A percentile compares a stretch with the other conserved stretches of the same genome.
Conservation (phyloP, 2,888 invertebrate species). For the Craniophora ligustri region DNA sequence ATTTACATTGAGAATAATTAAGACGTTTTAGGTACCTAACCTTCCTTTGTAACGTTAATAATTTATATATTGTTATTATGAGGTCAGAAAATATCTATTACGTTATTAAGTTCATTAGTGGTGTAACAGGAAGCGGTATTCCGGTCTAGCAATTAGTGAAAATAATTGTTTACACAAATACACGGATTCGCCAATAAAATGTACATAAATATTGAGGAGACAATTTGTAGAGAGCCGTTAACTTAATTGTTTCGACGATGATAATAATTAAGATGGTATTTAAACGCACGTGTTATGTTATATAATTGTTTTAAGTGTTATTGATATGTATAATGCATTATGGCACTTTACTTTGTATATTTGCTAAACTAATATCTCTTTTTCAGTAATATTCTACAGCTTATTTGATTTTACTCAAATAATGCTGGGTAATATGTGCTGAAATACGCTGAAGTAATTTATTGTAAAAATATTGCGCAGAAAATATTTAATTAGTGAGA, state of each 20-base stretch:
- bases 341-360: constrained; percentile 10
- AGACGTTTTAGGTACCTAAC: constrained; percentile 42
- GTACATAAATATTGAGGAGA: constrained; percentile 76
- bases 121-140: constrained; percentile 73
- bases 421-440: too few species aligned
- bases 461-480: too few species aligned
- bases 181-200: constrained; percentile 75
- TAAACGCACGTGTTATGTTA: constrained; percentile 33
- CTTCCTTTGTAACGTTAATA: constrained; percentile 59
- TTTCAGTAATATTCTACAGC: too few species aligned
- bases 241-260: constrained; percentile 75
- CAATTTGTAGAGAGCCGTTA: constrained; percentile 79
- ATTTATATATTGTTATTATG: constrained; percentile 71
- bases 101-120: constrained; percentile 85
- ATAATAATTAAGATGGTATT: constrained; percentile 44
- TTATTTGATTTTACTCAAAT: too few species aligned
- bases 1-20: constrained; percentile 46
- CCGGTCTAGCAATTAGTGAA: constrained; percentile 80
- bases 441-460: too few species aligned
- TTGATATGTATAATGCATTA: constrained; percentile 19
- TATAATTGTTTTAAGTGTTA: constrained; percentile 36
- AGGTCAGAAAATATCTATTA: constrained; percentile 86
- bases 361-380: too few species aligned
- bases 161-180: constrained; percentile 85
- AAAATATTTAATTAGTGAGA: too few species aligned